Evolutionary conservation across 2,888 invertebrate species (phyloP).

Genomic region (Xanthia icteritia): DNA sequence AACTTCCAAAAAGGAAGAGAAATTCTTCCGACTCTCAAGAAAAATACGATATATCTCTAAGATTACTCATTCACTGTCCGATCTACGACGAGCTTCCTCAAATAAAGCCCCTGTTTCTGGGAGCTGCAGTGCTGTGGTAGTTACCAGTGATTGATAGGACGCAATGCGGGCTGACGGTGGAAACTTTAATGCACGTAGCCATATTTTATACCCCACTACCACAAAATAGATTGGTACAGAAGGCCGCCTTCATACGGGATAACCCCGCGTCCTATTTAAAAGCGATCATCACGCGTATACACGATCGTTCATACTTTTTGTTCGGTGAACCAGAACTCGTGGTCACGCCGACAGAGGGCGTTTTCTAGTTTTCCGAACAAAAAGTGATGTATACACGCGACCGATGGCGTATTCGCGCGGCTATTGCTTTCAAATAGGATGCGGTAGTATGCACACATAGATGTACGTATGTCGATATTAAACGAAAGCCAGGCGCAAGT

Average conservation of each 20-base stretch:
- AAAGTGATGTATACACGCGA: too few species aligned
- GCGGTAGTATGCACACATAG: too few species aligned
- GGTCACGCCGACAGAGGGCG: too few species aligned
- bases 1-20: background rate
- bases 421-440: too few species aligned
- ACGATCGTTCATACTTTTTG: too few species aligned
- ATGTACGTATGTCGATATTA: too few species aligned
- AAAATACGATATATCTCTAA: background rate
- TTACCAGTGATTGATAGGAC: slow-evolving; percentile 54
- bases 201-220: slow-evolving; percentile 48
- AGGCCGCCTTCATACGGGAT: background rate
- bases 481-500: too few species aligned
- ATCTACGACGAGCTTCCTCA: background rate
- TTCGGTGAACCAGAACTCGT: too few species aligned
- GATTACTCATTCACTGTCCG: background rate
- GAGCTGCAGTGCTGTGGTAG: slow-evolving; percentile 37
- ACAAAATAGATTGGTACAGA: background rate
- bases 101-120: slow-evolving; percentile 12
- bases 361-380: too few species aligned
- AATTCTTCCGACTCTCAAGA: background rate
- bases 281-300: too few species aligned
- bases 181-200: slow-evolving; percentile 48
- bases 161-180: slow-evolving; percentile 55
- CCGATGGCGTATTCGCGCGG: too few species aligned
- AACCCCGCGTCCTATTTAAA: too few species aligned